Evolutionary conservation across 1,140 invertebrate species (phyloP).

Genomic region (Anastrepha ludens): DNA sequence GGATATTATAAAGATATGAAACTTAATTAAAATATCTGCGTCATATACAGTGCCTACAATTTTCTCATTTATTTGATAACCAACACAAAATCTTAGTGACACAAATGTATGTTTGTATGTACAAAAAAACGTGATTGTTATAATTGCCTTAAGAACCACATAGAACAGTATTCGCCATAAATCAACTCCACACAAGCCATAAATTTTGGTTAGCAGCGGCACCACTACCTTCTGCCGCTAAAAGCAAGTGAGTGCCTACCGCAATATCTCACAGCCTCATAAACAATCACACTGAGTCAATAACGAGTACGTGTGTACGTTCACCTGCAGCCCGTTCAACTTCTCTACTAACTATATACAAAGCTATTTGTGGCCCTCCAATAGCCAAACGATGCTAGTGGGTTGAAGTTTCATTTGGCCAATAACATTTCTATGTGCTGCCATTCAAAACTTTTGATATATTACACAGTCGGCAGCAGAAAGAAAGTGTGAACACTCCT

Average conservation of each 20-base stretch:
- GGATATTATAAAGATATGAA: too few species aligned
- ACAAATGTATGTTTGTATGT: not conserved
- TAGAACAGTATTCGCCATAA: not conserved
- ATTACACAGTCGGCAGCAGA: conserved; percentile 1
- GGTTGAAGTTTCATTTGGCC: not conserved
- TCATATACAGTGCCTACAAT: too few species aligned
- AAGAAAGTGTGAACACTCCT: conserved; percentile 27
- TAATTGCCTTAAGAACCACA: not conserved
- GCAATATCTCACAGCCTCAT: not conserved
- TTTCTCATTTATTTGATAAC: too few species aligned
- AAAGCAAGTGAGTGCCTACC: conserved; percentile 30
- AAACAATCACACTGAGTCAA: not conserved
- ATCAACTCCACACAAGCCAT: conserved; percentile 34
- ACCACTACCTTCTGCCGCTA: not conserved
- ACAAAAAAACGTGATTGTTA: not conserved
- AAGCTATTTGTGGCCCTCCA: not conserved
- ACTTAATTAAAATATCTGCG: too few species aligned
- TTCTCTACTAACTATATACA: not conserved
- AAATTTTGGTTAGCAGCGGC: conserved; percentile 31
- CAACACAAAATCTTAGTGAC: too few species aligned
- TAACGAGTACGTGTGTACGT: not conserved
- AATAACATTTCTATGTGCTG: conserved; percentile 38
- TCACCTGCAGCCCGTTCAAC: not conserved
- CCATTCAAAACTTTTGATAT: conserved; percentile 44
- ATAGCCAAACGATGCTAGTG: not conserved